These are phyloP conservation scores for Pollenia amentaria DNA, from an alignment of 2,888 invertebrate genomes.

Conservation along the genomic window DNA sequence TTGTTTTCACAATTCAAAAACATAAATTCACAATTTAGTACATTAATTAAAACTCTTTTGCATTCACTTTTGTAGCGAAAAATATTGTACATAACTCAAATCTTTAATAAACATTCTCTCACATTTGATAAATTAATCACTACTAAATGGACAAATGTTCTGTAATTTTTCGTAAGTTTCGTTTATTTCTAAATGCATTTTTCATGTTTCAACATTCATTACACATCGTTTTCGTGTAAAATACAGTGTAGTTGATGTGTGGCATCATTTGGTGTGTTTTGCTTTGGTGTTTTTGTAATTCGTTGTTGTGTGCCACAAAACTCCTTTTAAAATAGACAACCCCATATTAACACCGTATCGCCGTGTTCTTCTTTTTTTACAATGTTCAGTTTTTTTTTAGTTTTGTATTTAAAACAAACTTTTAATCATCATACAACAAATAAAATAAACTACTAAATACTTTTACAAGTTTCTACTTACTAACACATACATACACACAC, in stretches of 20 bases:
- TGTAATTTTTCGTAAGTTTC: not conserved
- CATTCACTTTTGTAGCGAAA: not conserved
- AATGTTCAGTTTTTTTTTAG: not conserved
- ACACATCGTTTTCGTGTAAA: conserved; percentile 64
- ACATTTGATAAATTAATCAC: conserved; percentile 65
- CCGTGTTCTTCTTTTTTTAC: conserved; percentile 10
- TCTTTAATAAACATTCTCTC: conserved; percentile 33
- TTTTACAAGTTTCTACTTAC: not conserved
- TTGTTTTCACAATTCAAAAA: not conserved
- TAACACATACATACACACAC: not conserved
- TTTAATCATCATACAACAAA: conserved; percentile 49
- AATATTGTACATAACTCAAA: not conserved
- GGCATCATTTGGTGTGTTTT: conserved; percentile 55
- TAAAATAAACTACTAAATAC: conserved; percentile 40
- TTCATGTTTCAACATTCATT: conserved; percentile 70
- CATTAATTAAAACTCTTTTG: conserved; percentile 3
- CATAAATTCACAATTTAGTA: not conserved
- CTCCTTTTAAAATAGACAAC: conserved; percentile 54
- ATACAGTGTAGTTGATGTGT: conserved; percentile 55
- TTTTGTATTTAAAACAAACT: conserved; percentile 46
- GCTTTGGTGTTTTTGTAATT: not conserved
- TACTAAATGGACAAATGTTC: conserved; percentile 60
- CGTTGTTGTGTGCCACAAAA: conserved; percentile 31
- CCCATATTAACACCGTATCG: conserved; percentile 55
- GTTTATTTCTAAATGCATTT: conserved; percentile 68